Evolutionary conservation across 2,113 vertebrate species (phyloP).

Genomic region (Phaethornis superciliosus): DNA sequence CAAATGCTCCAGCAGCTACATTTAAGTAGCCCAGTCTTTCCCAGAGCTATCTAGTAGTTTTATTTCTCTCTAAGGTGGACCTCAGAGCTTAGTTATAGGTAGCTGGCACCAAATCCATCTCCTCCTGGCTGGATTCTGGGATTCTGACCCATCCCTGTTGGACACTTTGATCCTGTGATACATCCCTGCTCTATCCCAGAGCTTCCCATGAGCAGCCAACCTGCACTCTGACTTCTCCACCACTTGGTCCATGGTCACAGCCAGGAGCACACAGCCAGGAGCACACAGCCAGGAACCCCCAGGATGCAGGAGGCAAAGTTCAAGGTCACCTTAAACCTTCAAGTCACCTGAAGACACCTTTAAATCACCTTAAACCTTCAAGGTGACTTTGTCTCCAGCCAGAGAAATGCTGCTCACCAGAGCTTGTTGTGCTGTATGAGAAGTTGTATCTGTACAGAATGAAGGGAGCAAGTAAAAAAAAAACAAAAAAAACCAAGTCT

Average conservation of each 20-base stretch:
- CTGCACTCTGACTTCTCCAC: background rate
- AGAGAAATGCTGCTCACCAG: background rate
- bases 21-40: background rate
- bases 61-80: background rate
- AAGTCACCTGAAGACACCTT: no score
- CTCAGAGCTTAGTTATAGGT: background rate
- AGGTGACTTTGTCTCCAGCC: background rate
- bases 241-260: background rate
- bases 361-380: background rate
- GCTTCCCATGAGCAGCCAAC: background rate
- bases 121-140: background rate
- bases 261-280: fast-evolving
- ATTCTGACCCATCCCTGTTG: background rate
- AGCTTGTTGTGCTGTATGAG: fast-evolving
- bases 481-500: background rate
- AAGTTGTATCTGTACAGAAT: background rate
- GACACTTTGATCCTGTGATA: background rate
- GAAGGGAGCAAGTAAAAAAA: background rate
- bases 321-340: background rate
- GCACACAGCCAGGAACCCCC: fast-evolving
- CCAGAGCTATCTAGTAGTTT: background rate
- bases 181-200: background rate
- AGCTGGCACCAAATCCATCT: background rate
- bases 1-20: background rate
- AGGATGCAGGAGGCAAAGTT: background rate